Evolutionary conservation across 2,888 invertebrate species (phyloP).

Genomic region (Leptopilina syphax): DNA sequence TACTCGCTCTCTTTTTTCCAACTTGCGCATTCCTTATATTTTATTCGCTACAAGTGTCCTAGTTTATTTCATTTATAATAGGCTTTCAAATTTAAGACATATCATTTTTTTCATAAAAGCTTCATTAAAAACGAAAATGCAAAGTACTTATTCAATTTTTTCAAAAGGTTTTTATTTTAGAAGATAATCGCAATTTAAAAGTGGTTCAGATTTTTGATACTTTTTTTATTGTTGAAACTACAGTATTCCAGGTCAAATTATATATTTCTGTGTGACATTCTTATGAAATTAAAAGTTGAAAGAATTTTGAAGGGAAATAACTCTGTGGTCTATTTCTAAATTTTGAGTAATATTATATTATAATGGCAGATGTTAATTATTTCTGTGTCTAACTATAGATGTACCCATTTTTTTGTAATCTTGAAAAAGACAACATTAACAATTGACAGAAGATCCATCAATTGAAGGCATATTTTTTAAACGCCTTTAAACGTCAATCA

Average conservation of each 20-base stretch:
- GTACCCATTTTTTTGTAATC: neutral
- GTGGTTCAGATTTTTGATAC: too few relatives aligned
- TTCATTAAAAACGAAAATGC: too few relatives aligned
- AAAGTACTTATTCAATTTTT: too few relatives aligned
- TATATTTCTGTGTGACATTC: too few relatives aligned
- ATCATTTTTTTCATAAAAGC: neutral
- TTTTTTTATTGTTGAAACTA: too few relatives aligned
- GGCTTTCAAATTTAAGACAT: neutral
- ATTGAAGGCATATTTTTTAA: slow-evolving; percentile 6
- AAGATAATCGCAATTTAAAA: too few relatives aligned
- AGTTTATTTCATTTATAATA: slow-evolving; percentile 1
- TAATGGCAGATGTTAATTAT: neutral
- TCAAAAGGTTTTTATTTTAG: too few relatives aligned
- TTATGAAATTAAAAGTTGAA: too few relatives aligned
- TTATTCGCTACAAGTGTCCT: slow-evolving; percentile 2
- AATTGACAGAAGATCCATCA: slow-evolving; percentile 31
- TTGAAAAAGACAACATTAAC: neutral
- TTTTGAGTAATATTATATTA: too few relatives aligned
- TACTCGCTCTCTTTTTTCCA: slow-evolving; percentile 59
- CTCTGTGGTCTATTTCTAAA: too few relatives aligned
- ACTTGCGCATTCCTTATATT: slow-evolving; percentile 57
- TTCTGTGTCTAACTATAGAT: neutral
- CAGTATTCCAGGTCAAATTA: too few relatives aligned
- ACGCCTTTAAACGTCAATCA: slow-evolving; percentile 3
- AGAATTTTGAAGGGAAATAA: too few relatives aligned